Evolutionary conservation across 2,797 vertebrate genomes (phyloP).

Genomic region (Halcyon smyrnensis): DNA sequence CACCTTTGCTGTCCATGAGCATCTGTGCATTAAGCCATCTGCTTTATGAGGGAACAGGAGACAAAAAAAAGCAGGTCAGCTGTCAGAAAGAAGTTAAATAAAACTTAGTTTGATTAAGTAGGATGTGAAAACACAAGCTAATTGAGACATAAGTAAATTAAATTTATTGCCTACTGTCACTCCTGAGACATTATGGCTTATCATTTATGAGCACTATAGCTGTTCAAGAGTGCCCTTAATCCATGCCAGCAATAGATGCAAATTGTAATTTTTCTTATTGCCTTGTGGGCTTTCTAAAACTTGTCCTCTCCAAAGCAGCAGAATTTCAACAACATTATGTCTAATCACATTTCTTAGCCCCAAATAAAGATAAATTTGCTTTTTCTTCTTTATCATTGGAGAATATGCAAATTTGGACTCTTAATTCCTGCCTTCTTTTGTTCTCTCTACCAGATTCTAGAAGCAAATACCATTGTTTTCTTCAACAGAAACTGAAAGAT

Average conservation of each 20-base stretch:
- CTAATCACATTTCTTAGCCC: neutral
- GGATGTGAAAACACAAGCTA: neutral
- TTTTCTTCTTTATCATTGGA: neutral
- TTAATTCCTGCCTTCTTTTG: neutral
- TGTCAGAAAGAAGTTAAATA: neutral
- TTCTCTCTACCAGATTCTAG: neutral
- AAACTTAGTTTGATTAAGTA: conserved; percentile 6
- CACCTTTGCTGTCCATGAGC: neutral
- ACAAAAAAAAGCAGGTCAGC: neutral
- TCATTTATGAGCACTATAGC: neutral
- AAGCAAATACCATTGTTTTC: neutral
- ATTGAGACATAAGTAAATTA: neutral
- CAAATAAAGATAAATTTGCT: neutral
- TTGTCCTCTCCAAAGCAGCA: neutral
- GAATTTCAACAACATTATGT: neutral
- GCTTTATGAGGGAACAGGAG: neutral
- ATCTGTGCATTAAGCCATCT: conserved; percentile 38
- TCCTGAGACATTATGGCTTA: neutral
- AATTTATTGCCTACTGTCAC: neutral
- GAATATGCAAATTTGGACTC: neutral
- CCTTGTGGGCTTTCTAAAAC: neutral
- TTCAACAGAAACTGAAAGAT: neutral
- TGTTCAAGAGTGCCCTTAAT: neutral
- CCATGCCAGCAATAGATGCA: neutral
- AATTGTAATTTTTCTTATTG: neutral